Base-by-base conservation (phyloP, 2,113 vertebrate genomes). In the Cichladusa arquata region DNA sequence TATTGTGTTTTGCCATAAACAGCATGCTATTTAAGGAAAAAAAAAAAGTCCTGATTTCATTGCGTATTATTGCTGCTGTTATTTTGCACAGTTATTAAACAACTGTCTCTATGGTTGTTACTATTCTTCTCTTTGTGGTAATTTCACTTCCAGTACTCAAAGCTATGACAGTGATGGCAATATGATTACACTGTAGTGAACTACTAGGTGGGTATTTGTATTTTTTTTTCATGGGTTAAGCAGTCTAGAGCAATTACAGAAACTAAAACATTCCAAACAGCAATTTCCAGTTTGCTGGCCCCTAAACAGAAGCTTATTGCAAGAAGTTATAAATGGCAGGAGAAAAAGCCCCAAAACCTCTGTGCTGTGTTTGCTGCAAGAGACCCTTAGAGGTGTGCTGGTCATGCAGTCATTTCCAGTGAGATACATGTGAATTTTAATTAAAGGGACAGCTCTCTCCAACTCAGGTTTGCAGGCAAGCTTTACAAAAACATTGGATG, bases 361-460 rank as follows among this genome's bases (percentile, higher is more conserved):
- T 2, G 2, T 38, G 19, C 26, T 51, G 14, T 51, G 33, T 28
- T 48, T 71, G 56, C 73, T 22, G 3, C 42, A 71, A 53, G 83
- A 90, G 26, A 67, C n/a, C 26, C 54, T 72, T 34, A 53, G 78
- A 94, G 60, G 45, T 65, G 53, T 70, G 36, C 70, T 90, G 73
- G 74, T 70, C 1, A 0, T 69, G 74, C 67, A 83, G 86, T 64
- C 62, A 61, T 74, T 83, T 78, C 66, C 92, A 88, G 36, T 53
- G 83, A 96, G 81, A 96, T 66, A 40, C 61, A 88, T 47, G 67
- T 72, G 78, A 73, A 65, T 91, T 96, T 81, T 94, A 93, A 96
- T 56, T 81, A 47, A 95, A 95, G 31, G 51, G 82, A 89, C 95
- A 92, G 66, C 34, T 67, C 24, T 60, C 29, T 82, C 38, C 81